A percentile compares a stretch with the other conserved stretches of the same genome.
phyloP scores from a whole-genome alignment of 2,888 invertebrate genomes.

The Hedya salicella region DNA sequence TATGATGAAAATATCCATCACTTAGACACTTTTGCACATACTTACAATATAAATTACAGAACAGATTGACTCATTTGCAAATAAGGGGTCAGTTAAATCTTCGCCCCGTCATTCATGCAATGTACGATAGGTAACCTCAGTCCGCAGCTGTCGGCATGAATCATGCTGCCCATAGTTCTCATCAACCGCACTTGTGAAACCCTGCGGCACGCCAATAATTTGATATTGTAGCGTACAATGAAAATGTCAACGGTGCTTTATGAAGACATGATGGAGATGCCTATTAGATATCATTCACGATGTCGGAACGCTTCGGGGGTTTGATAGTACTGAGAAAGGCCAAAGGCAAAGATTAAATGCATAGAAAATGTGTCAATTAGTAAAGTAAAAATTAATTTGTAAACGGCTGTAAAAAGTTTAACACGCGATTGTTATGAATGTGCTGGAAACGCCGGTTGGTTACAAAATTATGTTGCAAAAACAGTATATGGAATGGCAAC shows the following conservation, averaged over 20 bases:
- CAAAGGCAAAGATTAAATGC: background rate
- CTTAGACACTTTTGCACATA: background rate
- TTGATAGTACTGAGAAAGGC: slow-evolving; percentile 17
- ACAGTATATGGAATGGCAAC: no score
- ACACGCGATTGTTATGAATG: no score
- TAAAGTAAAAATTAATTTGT: no score
- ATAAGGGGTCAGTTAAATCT: background rate
- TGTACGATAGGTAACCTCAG: background rate
- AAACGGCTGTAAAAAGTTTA: no score
- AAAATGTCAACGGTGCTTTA: slow-evolving; percentile 34
- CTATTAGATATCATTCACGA: slow-evolving; percentile 18
- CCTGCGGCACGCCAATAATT: slow-evolving; percentile 22
- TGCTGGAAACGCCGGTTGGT: no score
- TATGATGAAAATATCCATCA: no score
- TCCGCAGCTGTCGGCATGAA: slow-evolving; percentile 6
- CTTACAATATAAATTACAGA: background rate
- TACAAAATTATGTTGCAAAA: no score
- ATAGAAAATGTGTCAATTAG: no score
- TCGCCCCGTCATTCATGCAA: background rate
- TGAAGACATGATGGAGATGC: slow-evolving; percentile 16
- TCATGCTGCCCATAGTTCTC: slow-evolving; percentile 1
- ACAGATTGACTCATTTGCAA: background rate
- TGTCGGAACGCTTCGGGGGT: slow-evolving; percentile 15
- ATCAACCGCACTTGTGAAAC: slow-evolving; percentile 21
- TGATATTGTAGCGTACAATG: slow-evolving; percentile 33